phyloP scores from a whole-genome alignment of 1,140 invertebrate genomes.

The Chironomus tepperi region DNA sequence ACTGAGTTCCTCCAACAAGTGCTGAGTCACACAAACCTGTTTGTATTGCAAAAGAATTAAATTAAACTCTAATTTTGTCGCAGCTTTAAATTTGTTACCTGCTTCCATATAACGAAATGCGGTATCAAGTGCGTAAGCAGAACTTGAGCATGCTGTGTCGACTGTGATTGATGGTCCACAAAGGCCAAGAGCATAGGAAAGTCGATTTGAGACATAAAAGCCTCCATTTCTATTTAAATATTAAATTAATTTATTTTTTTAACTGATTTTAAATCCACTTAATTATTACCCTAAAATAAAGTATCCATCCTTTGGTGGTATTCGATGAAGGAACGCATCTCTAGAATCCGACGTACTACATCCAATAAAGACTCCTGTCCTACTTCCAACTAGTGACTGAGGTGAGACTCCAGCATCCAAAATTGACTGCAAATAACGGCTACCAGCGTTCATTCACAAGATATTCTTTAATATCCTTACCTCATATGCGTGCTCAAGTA shows the following conservation, averaged over 20 bases:
- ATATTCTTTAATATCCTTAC: neutral
- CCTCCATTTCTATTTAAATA: conserved; percentile 44
- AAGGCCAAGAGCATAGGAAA: conserved; percentile 65
- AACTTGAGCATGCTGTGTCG: conserved; percentile 89
- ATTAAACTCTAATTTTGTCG: no score
- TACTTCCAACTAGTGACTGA: conserved; percentile 48
- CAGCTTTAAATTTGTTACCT: no score
- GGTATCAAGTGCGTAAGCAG: conserved; percentile 72
- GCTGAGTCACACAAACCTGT: conserved; percentile 60
- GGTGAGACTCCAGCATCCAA: conserved; percentile 42
- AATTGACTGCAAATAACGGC: conserved; percentile 26
- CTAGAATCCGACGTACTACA: conserved; percentile 53
- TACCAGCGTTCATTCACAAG: no score
- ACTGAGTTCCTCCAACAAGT: conserved; percentile 67
- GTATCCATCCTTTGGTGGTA: conserved; percentile 29
- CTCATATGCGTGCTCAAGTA: conserved; percentile 37
- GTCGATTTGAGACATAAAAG: conserved; percentile 63
- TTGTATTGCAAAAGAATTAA: no score
- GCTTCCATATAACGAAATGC: conserved; percentile 50
- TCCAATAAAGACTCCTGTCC: conserved; percentile 50
- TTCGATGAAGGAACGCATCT: neutral
- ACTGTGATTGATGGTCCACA: conserved; percentile 70
- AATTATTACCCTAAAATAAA: conserved; percentile 31
- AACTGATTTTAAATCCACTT: conserved; percentile 23
- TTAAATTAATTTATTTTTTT: neutral